Conservation (phyloP, 2,797 vertebrate genomes). For the Psittacula derbiana region DNA sequence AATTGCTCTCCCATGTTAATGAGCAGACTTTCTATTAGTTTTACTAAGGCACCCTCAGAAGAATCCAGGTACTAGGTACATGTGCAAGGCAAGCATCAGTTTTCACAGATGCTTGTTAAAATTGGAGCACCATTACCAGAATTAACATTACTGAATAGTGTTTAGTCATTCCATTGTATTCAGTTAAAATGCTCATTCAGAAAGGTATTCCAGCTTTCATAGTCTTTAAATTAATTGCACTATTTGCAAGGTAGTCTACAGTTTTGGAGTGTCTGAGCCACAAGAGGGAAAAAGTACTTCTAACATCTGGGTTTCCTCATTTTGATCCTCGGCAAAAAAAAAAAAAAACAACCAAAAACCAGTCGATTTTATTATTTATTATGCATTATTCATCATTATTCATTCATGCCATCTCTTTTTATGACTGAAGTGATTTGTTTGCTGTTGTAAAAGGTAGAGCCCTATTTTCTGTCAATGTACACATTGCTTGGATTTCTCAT, state of each 20-base stretch:
- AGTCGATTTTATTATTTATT: background rate
- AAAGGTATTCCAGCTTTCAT: background rate
- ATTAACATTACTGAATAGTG: background rate
- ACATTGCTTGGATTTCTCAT: background rate
- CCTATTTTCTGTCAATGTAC: background rate
- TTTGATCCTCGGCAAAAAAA: background rate
- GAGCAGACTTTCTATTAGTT: background rate
- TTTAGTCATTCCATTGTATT: background rate
- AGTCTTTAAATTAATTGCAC: background rate
- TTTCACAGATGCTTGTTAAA: background rate
- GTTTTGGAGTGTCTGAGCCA: background rate
- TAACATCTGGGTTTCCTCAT: background rate
- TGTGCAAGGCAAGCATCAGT: background rate
- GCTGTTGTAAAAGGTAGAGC: background rate
- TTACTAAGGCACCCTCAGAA: background rate
- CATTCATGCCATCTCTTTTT: background rate
- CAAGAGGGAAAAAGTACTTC: background rate
- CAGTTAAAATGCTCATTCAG: background rate
- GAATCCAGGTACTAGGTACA: background rate
- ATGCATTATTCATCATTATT: background rate
- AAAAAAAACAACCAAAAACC: background rate
- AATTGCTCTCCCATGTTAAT: background rate
- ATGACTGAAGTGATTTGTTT: constrained; percentile 35
- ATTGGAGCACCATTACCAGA: background rate
- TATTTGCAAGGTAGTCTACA: background rate